Evolutionary conservation across 1,140 invertebrate species (phyloP), one percentile per base, ranked within the genome.

Genomic region (Neuroterus valhalla): DNA sequence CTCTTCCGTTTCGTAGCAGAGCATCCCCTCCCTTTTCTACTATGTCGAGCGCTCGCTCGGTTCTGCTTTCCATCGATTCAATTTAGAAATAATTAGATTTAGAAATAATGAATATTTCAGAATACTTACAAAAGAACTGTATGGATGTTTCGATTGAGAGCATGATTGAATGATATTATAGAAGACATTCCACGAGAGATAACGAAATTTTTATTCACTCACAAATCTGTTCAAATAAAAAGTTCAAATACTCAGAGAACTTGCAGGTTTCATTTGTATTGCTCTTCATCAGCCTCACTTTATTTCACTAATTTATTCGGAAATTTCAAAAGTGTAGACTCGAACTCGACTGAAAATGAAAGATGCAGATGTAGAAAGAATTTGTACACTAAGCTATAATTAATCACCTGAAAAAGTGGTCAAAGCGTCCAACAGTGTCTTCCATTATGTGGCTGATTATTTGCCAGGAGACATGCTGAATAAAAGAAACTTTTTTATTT

Each of bases 101-200:
- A 26, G 15, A 55, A 14, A 26, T 55, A 26, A 55, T 62, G 55
- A 12, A 62, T 62, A 23, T 62, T 62, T 62, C 31, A 62, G 55
- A 62, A 1, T 62, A 26, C 31, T 62, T 38, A 62, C 26, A 38
- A 21, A 21, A 62, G 19, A 21, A 21, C n/a, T 26, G 55, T 23
- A 62, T 62, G 55, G 31, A 38, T 31, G 31, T 62, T 17, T n/a
- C 46, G 17, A 48, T 17, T 15, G 23, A n/a, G 3, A 62, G 26
- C 31, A 38, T 62, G 11, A 15, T 31, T n/a, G n/a, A 26, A n/a
- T 8, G 31, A 26, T 23, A 48, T 21, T 52, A 19, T 17, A 5
- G 19, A 52, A 21, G 23, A 26, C 26, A 62, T 62, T 62, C 52
- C 52, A 26, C 10, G 14, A 14, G 12, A 14, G 14, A 62, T 14